Percentiles rank a stretch among this genome's conserved stretches.
These are phyloP conservation scores for Numenius arquata DNA, from an alignment of 2,113 vertebrate genomes.

Conservation along the genomic window DNA sequence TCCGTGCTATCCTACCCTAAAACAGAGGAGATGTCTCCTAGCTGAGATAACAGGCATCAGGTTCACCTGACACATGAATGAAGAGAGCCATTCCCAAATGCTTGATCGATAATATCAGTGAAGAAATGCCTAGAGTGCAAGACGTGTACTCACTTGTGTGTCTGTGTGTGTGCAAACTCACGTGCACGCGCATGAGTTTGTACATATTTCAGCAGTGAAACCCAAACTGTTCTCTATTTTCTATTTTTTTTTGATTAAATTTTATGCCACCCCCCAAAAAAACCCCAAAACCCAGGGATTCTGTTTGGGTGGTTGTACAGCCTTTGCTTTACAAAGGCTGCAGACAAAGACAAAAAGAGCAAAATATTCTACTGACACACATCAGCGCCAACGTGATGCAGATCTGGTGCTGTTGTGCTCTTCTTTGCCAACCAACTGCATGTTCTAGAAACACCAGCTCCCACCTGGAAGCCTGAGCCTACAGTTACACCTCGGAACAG, in stretches of 20 bases:
- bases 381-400: not conserved
- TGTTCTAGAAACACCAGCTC: not conserved
- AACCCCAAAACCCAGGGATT: not conserved
- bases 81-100: not conserved
- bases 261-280: not conserved
- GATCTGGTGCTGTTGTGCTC: not conserved
- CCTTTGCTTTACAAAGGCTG: not conserved
- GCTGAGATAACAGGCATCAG: not conserved
- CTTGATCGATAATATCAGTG: not conserved
- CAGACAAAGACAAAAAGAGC: not conserved
- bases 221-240: not conserved
- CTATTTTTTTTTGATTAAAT: not conserved
- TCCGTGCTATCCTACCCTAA: not conserved
- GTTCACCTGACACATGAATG: not conserved
- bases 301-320: not conserved
- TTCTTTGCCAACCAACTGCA: not conserved
- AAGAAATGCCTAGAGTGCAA: not conserved
- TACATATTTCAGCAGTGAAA: not conserved
- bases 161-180: not conserved
- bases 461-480: not conserved
- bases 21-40: not conserved
- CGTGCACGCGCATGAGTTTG: rapidly evolving
- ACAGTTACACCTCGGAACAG: not conserved
- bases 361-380: not conserved
- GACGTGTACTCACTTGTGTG: not conserved